phyloP scores from a whole-genome alignment of 23 tunicate genomes.

The Clavelina lepadiformis region DNA sequence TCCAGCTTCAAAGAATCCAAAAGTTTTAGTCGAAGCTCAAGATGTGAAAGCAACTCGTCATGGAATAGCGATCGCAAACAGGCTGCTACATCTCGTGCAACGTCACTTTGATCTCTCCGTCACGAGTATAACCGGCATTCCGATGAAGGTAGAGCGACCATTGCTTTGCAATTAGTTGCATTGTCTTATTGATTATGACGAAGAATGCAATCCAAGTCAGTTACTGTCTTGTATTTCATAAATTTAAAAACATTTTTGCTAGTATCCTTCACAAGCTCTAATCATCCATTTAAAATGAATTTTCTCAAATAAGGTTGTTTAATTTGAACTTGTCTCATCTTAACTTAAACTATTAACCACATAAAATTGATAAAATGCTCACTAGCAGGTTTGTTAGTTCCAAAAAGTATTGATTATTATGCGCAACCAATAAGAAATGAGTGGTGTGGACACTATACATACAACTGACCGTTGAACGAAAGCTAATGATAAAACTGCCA shows the following conservation, averaged over 20 bases:
- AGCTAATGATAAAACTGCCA: background rate
- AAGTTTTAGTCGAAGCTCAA: conserved; percentile 51
- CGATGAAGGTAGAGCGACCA: conserved; percentile 81
- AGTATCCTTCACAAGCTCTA: no score
- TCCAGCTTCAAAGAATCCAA: conserved; percentile 15
- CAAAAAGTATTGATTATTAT: no score
- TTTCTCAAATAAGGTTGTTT: no score
- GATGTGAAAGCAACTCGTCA: conserved; percentile 85
- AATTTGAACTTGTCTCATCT: no score
- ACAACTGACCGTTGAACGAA: background rate
- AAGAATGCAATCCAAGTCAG: no score
- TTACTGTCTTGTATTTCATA: no score
- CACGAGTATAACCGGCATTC: conserved; percentile 87
- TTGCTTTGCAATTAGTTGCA: background rate
- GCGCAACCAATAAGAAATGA: no score
- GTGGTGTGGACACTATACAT: background rate
- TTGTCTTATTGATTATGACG: background rate
- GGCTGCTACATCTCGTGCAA: conserved; percentile 73
- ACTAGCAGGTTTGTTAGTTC: no score
- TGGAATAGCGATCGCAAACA: conserved; percentile 83
- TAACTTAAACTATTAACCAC: no score
- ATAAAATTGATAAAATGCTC: no score
- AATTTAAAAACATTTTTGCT: no score
- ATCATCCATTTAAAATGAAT: no score
- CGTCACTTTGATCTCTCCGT: conserved; percentile 76